Percentiles rank a stretch among this genome's conserved stretches.
These are phyloP conservation scores for Trematomus loennbergii DNA, from an alignment of 2,113 vertebrate genomes.

Conservation along the genomic window DNA sequence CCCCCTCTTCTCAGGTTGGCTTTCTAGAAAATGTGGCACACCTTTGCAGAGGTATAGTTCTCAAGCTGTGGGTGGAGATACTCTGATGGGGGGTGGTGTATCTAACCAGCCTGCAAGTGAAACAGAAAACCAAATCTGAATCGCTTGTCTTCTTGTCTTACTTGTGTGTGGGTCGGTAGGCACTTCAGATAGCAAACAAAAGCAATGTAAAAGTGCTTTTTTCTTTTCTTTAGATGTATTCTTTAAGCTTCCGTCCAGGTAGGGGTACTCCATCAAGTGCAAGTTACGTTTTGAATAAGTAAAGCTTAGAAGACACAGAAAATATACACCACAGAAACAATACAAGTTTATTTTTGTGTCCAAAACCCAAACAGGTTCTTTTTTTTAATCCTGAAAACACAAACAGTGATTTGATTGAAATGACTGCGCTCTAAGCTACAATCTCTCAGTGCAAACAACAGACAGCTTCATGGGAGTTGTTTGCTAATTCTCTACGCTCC, in stretches of 20 bases:
- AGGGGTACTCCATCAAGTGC: not conserved
- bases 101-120: no score
- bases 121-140: no score
- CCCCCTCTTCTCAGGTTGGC: no score
- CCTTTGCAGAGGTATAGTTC: no score
- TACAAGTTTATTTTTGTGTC: conserved; percentile 5
- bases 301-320: not conserved
- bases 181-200: no score
- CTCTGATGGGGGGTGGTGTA: no score
- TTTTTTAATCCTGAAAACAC: conserved; percentile 18
- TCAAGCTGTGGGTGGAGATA: no score
- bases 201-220: no score
- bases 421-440: conserved; percentile 28
- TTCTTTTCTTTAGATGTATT: no score
- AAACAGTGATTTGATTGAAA: conserved; percentile 31
- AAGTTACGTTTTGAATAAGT: not conserved
- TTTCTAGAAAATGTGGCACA: no score
- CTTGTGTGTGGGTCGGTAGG: no score
- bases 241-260: not conserved
- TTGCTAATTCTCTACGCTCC: conserved; percentile 24
- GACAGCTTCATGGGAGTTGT: conserved; percentile 35
- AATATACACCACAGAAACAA: conserved; percentile 14
- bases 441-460: conserved; percentile 26
- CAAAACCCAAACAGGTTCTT: conserved; percentile 11
- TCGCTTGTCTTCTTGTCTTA: no score